Conservation (phyloP, 2,888 invertebrate genomes). For the Icerya purchasi region DNA sequence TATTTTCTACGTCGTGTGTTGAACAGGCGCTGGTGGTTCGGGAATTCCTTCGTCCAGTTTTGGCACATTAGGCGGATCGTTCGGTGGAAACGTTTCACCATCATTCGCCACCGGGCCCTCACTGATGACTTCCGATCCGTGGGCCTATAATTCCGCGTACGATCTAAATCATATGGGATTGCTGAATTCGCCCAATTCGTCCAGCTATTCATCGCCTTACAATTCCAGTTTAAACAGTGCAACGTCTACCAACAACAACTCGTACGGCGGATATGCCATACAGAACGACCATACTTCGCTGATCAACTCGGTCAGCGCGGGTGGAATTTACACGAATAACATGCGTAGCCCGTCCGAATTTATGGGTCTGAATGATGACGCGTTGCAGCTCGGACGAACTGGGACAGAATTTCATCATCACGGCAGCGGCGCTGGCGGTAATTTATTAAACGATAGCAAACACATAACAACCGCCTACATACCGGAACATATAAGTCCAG, state of each 20-base stretch:
- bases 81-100: constrained; percentile 18
- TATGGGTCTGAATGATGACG: constrained; percentile 9
- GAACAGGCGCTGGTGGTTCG: no score
- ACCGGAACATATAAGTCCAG: constrained; percentile 9
- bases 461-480: constrained; percentile 6
- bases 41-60: constrained; percentile 15
- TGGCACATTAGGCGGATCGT: constrained; percentile 15
- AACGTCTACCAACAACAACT: no score
- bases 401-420: background rate
- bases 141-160: constrained; percentile 20
- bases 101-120: constrained; percentile 30
- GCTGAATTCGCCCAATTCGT: constrained; percentile 28
- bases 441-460: background rate
- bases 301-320: constrained; percentile 10
- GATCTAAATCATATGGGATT: constrained; percentile 41
- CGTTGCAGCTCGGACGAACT: background rate
- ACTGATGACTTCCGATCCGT: constrained; percentile 48
- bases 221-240: constrained; percentile 2
- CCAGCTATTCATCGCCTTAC: constrained; percentile 2
- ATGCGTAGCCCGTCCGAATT: constrained; percentile 12
- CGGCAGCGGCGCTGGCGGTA: background rate
- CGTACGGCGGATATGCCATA: constrained; percentile 4
- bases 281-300: constrained; percentile 10
- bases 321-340: constrained; percentile 8
- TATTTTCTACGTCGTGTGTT: no score